Conservation (phyloP, 2,113 vertebrate genomes). For the Sminthopsis crassicaudata region DNA sequence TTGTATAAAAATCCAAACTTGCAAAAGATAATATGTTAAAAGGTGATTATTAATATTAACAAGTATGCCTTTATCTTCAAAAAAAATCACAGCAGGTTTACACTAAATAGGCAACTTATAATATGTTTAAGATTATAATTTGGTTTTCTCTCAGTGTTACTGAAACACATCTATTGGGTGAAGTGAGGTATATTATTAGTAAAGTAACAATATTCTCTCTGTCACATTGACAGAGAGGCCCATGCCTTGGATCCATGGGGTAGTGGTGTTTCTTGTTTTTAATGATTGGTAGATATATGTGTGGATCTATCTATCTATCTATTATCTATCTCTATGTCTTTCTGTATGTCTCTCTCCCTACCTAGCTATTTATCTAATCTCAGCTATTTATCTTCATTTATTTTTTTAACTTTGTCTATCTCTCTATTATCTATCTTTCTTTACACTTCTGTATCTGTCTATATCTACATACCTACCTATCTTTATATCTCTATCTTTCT, state of each 20-base stretch:
- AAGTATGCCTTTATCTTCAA: neutral
- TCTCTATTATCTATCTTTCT: too few species aligned
- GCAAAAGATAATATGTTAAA: neutral
- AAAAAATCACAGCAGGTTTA: neutral
- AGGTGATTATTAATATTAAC: neutral
- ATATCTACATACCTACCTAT: too few species aligned
- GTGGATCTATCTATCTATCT: too few species aligned
- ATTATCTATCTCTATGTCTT: too few species aligned
- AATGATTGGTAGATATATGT: neutral
- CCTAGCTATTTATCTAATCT: too few species aligned
- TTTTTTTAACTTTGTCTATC: too few species aligned
- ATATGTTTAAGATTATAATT: neutral
- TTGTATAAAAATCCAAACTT: neutral
- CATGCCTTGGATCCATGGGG: neutral
- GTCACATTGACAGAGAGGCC: neutral
- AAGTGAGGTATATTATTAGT: accelerated
- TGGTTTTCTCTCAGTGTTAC: neutral
- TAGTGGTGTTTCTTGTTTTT: neutral
- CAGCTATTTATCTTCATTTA: too few species aligned
- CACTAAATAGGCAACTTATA: neutral
- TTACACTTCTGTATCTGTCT: too few species aligned
- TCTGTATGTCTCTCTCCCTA: too few species aligned
- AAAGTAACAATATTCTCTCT: neutral
- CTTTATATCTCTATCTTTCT: too few species aligned
- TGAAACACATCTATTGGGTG: neutral